Evolutionary conservation across 2,888 invertebrate genomes (phyloP).

Genomic region (Adelognathus sp.): DNA sequence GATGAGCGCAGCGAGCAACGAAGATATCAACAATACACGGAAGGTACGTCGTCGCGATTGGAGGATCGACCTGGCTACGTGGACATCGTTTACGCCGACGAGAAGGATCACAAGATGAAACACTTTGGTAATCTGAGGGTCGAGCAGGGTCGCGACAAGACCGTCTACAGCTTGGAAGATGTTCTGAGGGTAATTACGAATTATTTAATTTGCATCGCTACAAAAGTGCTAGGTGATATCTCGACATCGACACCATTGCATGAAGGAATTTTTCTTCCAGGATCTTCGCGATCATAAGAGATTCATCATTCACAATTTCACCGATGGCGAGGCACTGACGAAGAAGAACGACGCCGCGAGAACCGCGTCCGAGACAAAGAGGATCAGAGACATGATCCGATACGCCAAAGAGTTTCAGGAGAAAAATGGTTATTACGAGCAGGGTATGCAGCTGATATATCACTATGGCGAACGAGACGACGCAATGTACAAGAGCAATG

Average conservation of each 20-base stretch:
- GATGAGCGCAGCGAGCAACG: not conserved
- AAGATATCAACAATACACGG: not conserved
- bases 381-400: constrained; percentile 71
- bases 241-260: too few relatives aligned
- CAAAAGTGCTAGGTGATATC: too few relatives aligned
- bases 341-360: constrained; percentile 73
- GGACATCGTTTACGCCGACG: constrained; percentile 76
- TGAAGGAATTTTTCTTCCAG: constrained; percentile 60
- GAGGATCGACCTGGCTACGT: constrained; percentile 72
- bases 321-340: constrained; percentile 73
- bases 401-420: constrained; percentile 77
- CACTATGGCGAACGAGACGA: constrained; percentile 70
- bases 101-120: constrained; percentile 62
- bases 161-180: constrained; percentile 70
- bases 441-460: constrained; percentile 77
- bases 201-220: too few relatives aligned
- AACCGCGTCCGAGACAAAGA: constrained; percentile 67
- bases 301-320: constrained; percentile 75
- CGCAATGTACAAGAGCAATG: constrained; percentile 41
- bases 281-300: constrained; percentile 70
- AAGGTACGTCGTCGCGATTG: constrained; percentile 17
- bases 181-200: constrained; percentile 66
- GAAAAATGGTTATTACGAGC: constrained; percentile 76
- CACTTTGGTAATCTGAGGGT: constrained; percentile 72
- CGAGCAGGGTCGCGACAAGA: constrained; percentile 62